A percentile compares a stretch with the other conserved stretches of the same genome.
Conservation (phyloP, 2,888 invertebrate genomes). For the Mythimna pallens region DNA sequence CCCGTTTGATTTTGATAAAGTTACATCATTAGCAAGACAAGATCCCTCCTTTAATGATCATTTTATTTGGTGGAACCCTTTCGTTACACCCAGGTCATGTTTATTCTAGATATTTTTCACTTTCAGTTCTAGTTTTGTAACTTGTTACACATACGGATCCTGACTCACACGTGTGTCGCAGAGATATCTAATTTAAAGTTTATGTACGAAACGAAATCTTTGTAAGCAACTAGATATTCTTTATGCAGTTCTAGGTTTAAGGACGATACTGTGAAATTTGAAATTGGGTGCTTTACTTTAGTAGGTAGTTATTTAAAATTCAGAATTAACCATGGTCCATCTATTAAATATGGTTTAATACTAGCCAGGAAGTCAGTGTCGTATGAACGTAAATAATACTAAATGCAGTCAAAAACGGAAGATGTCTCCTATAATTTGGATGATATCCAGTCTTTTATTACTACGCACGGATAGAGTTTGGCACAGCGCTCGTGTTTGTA, state of each 20-base stretch:
- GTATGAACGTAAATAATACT: constrained; percentile 9
- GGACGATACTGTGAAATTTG: neutral
- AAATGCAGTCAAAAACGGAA: constrained; percentile 66
- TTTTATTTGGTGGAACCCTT: constrained; percentile 11
- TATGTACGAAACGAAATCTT: too few species aligned
- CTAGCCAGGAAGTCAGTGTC: neutral
- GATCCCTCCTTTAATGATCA: too few species aligned
- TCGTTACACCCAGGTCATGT: constrained; percentile 13
- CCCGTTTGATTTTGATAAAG: neutral
- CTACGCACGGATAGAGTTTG: constrained; percentile 76
- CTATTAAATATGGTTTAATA: too few species aligned
- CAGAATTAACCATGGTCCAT: neutral
- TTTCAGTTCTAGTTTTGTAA: constrained; percentile 24
- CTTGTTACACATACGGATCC: constrained; percentile 28
- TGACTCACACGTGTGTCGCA: constrained; percentile 10
- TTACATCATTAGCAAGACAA: constrained; percentile 2
- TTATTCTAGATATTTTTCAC: constrained; percentile 21
- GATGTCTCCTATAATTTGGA: constrained; percentile 73
- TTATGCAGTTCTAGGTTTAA: constrained; percentile 6
- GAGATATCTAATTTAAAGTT: constrained; percentile 48
- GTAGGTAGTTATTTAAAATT: neutral
- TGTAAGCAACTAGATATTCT: too few species aligned
- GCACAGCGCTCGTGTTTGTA: constrained; percentile 72
- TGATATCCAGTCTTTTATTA: constrained; percentile 74
- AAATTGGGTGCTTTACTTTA: neutral